phyloP scores from a whole-genome alignment of 1,140 invertebrate species.

The Forficula auricularia region DNA sequence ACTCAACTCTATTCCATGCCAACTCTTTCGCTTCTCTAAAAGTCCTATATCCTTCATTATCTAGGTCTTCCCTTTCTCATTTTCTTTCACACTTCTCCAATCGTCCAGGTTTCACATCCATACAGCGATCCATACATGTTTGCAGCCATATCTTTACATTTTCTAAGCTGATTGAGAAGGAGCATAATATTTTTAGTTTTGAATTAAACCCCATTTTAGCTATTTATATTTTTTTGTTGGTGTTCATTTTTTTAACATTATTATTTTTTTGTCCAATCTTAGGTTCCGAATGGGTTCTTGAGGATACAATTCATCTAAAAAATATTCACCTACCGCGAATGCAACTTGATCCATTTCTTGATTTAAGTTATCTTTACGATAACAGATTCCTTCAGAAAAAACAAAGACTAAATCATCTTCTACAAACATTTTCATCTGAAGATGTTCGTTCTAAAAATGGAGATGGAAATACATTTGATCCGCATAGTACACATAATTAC shows the following conservation, averaged over 20 bases:
- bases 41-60: too few relatives aligned
- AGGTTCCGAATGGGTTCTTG: slow-evolving; percentile 89
- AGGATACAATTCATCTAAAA: slow-evolving; percentile 83
- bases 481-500: slow-evolving; percentile 4
- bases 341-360: slow-evolving; percentile 60
- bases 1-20: too few relatives aligned
- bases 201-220: too few relatives aligned
- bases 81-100: too few relatives aligned
- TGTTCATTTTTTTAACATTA: slow-evolving; percentile 4
- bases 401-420: slow-evolving; percentile 51
- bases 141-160: too few relatives aligned
- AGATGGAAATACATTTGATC: slow-evolving; percentile 20
- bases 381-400: slow-evolving; percentile 59
- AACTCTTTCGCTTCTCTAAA: too few relatives aligned
- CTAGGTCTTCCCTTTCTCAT: too few relatives aligned
- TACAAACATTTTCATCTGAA: slow-evolving; percentile 41
- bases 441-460: slow-evolving; percentile 36
- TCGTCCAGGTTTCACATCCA: too few relatives aligned
- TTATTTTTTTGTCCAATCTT: background rate
- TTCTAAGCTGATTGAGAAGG: too few relatives aligned
- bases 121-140: too few relatives aligned
- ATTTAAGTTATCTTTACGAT: slow-evolving; percentile 70
- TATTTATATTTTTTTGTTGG: too few relatives aligned
- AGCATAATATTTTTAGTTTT: too few relatives aligned
- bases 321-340: slow-evolving; percentile 72